A percentile compares a stretch with the other conserved stretches of the same genome.
These are phyloP conservation scores for Lophura nycthemera DNA, from an alignment of 2,113 vertebrate genomes.

Conservation along the genomic window DNA sequence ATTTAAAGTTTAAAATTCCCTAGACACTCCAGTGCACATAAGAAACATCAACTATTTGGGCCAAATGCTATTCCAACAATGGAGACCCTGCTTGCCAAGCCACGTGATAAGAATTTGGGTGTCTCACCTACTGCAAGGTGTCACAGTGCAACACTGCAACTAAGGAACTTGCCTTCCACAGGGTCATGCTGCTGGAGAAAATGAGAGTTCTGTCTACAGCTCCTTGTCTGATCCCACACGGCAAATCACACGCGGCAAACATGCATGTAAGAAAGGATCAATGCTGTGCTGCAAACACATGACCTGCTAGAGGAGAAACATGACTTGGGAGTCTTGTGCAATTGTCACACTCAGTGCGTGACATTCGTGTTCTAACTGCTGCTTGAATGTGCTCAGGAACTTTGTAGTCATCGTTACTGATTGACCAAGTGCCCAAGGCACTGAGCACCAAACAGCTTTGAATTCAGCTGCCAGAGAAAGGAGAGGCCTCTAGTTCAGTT, in stretches of 20 bases:
- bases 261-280: accelerated
- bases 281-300: accelerated
- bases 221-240: background rate
- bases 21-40: background rate
- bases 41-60: conserved; percentile 3
- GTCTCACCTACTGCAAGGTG: background rate
- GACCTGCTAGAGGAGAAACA: background rate
- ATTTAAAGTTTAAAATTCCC: background rate
- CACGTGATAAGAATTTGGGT: background rate
- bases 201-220: background rate
- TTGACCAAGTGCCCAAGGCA: background rate
- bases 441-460: background rate
- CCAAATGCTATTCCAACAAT: background rate
- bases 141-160: background rate
- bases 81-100: background rate
- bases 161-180: background rate
- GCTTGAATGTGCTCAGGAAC: background rate
- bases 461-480: background rate
- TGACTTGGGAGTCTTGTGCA: background rate
- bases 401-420: background rate
- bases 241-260: background rate
- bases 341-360: background rate
- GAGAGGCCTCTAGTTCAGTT: background rate
- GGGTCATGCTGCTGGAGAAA: background rate
- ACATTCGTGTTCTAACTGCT: background rate